A percentile compares a stretch with the other conserved stretches of the same genome.
These are phyloP conservation scores for Trachops cirrhosus DNA, from an alignment of 2,797 vertebrate genomes.

Conservation along the genomic window DNA sequence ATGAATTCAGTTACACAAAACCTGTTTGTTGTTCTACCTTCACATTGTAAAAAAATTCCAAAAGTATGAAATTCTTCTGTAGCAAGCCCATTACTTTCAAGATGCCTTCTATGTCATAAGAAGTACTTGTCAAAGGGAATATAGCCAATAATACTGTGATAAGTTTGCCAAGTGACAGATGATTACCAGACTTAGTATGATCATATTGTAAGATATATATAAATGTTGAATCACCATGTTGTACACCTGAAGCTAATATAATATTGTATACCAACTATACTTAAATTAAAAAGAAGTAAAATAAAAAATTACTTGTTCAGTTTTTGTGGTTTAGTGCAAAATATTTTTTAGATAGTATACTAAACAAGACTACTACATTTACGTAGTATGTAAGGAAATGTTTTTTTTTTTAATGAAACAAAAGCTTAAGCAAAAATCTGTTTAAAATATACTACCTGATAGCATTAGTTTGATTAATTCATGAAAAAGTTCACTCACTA, in stretches of 20 bases:
- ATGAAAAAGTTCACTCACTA: conserved; percentile 20
- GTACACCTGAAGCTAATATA: background rate
- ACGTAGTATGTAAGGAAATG: background rate
- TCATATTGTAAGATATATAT: background rate
- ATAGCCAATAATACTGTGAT: background rate
- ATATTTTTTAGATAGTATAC: background rate
- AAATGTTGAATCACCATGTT: background rate
- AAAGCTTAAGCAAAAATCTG: conserved; percentile 6
- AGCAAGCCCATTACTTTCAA: background rate
- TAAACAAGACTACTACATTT: conserved; percentile 24
- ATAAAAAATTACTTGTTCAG: background rate
- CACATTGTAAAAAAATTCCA: background rate
- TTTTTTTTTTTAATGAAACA: background rate
- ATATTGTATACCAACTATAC: background rate
- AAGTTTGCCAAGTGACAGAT: background rate
- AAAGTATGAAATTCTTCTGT: background rate
- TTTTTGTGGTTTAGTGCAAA: conserved; percentile 23
- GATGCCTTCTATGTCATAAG: background rate
- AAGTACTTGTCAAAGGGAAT: background rate
- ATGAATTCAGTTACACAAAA: background rate
- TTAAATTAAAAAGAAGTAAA: background rate
- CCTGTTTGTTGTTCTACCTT: background rate
- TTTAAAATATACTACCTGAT: background rate
- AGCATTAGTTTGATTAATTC: conserved; percentile 12
- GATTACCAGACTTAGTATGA: background rate